Conservation (phyloP, 1,140 invertebrate genomes). For the Drepana arcuata region DNA sequence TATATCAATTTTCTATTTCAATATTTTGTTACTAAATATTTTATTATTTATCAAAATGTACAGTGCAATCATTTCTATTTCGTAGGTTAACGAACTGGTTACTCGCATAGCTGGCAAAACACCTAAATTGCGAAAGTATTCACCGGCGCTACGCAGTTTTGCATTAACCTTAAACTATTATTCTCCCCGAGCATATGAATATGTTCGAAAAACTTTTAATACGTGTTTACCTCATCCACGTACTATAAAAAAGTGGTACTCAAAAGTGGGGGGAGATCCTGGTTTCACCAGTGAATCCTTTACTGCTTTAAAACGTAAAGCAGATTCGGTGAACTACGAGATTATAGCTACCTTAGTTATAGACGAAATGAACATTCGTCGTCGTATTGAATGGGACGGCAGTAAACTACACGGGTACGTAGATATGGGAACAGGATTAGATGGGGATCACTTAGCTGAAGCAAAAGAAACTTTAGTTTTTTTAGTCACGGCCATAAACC, state of each 20-base stretch:
- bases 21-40: neutral
- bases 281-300: constrained; percentile 17
- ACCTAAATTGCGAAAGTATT: constrained; percentile 8
- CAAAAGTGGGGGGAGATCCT: constrained; percentile 15
- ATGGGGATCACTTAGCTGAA: constrained; percentile 17
- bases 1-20: neutral
- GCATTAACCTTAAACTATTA: constrained; percentile 32
- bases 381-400: constrained; percentile 34
- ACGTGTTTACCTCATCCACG: constrained; percentile 23
- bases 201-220: constrained; percentile 19
- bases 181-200: constrained; percentile 26
- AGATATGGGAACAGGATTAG: constrained; percentile 27
- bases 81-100: constrained; percentile 2
- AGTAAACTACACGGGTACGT: constrained; percentile 29
- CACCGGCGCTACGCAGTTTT: constrained; percentile 5
- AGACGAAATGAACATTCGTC: constrained; percentile 49
- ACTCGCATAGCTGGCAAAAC: constrained; percentile 5
- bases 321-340: constrained; percentile 2
- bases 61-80: neutral
- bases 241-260: constrained; percentile 30
- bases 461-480: constrained; percentile 36
- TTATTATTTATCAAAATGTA: neutral
- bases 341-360: constrained; percentile 20
- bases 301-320: constrained; percentile 12
- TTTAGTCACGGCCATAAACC: constrained; percentile 25